phyloP scores from a whole-genome alignment of 1,140 invertebrate species.

The Sitobion miscanthi region DNA sequence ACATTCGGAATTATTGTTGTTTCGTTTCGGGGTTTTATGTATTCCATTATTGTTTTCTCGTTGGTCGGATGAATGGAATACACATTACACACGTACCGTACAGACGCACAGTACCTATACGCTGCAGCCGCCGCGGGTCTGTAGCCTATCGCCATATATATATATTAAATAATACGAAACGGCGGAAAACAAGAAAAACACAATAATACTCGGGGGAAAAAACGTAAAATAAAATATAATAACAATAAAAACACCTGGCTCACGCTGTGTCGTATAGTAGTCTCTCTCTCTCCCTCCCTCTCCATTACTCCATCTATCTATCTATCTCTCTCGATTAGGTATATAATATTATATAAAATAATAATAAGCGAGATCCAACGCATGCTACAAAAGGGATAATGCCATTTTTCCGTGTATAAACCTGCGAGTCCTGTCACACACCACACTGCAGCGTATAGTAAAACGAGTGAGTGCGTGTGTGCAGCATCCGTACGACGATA shows the following conservation, averaged over 20 bases:
- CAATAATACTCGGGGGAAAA: background rate
- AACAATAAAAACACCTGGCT: constrained; percentile 34
- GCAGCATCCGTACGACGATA: background rate
- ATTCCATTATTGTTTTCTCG: background rate
- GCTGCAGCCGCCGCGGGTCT: background rate
- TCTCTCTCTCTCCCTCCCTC: background rate
- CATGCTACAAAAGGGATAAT: background rate
- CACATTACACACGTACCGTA: background rate
- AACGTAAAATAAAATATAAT: constrained; percentile 16
- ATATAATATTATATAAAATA: background rate
- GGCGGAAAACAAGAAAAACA: background rate
- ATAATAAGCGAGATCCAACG: background rate
- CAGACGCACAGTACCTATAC: background rate
- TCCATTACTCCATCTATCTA: background rate
- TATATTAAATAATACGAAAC: background rate
- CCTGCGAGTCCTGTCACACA: background rate
- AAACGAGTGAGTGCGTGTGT: background rate
- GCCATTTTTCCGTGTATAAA: background rate
- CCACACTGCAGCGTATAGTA: background rate
- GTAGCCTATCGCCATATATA: background rate
- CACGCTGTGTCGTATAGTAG: background rate
- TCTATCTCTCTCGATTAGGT: too few relatives aligned
- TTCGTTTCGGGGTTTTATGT: background rate
- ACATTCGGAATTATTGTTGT: background rate
- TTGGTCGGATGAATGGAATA: background rate